phyloP scores from a whole-genome alignment of 2,888 invertebrate species.

The Protodeltote pygarga region DNA sequence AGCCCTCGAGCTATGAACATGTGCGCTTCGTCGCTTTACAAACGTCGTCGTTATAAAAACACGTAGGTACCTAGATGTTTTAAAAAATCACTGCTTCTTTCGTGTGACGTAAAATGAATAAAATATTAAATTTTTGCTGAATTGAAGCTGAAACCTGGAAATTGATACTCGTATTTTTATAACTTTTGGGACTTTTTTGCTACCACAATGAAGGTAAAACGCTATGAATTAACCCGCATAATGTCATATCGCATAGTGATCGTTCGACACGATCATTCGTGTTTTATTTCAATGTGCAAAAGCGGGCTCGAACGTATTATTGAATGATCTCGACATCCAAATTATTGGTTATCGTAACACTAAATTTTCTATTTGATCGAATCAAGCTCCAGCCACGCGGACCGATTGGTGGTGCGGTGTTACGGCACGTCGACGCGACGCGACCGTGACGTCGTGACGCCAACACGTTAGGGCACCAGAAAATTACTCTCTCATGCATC shows the following conservation, averaged over 20 bases:
- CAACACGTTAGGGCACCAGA: slow-evolving; percentile 60
- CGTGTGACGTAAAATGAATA: slow-evolving; percentile 47
- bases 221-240: too few relatives aligned
- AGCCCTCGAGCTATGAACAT: slow-evolving; percentile 43
- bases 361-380: slow-evolving; percentile 76
- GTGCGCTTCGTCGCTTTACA: slow-evolving; percentile 53
- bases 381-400: slow-evolving; percentile 55
- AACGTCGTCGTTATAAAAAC: slow-evolving; percentile 55
- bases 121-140: slow-evolving; percentile 51
- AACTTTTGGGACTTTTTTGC: slow-evolving; percentile 9
- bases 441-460: too few relatives aligned
- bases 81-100: slow-evolving; percentile 56
- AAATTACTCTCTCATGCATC: slow-evolving; percentile 76
- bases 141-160: slow-evolving; percentile 25
- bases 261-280: not conserved
- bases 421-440: slow-evolving; percentile 46
- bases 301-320: slow-evolving; percentile 51
- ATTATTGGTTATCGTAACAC: slow-evolving; percentile 67
- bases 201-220: slow-evolving; percentile 15
- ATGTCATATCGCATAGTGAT: too few relatives aligned
- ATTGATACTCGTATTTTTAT: too few relatives aligned
- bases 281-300: slow-evolving; percentile 19
- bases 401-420: slow-evolving; percentile 17
- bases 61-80: too few relatives aligned
- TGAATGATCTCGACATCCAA: slow-evolving; percentile 63